phyloP scores from a whole-genome alignment of 2,797 vertebrate genomes.

The Amniataba percoides region DNA sequence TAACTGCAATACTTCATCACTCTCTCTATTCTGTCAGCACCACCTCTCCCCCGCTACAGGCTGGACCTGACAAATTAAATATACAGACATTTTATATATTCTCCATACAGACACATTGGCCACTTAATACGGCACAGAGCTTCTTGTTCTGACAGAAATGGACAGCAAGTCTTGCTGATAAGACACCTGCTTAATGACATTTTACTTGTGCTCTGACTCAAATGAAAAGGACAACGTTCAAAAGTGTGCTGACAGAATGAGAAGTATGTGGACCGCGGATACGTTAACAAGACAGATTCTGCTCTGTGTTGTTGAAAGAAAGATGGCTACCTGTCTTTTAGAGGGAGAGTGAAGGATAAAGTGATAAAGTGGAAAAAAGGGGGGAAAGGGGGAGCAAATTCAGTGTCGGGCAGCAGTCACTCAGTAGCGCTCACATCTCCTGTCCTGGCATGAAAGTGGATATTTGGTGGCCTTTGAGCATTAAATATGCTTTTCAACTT shows the following conservation, averaged over 20 bases:
- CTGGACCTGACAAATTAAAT: neutral
- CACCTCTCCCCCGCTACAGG: neutral
- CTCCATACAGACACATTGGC: neutral
- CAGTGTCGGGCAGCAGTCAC: conserved; percentile 47
- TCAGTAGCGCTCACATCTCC: conserved; percentile 48
- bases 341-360: conserved; percentile 21
- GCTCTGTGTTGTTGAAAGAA: conserved; percentile 28
- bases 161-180: neutral
- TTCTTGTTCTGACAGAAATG: conserved; percentile 16
- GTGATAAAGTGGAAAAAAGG: conserved; percentile 16
- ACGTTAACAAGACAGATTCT: conserved; percentile 40
- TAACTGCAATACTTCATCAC: neutral
- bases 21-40: neutral
- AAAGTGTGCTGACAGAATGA: conserved; percentile 32
- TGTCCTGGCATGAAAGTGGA: conserved; percentile 23
- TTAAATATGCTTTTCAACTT: conserved; percentile 51
- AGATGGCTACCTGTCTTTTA: conserved; percentile 41
- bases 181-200: conserved; percentile 19
- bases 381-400: neutral
- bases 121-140: conserved; percentile 9
- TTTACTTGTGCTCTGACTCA: conserved; percentile 29
- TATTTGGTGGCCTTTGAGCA: conserved; percentile 46
- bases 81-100: neutral
- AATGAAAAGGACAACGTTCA: conserved; percentile 34
- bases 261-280: conserved; percentile 16